Evolutionary conservation across 2,888 invertebrate genomes (phyloP).

Genomic region (Ceraclea dissimilis): DNA sequence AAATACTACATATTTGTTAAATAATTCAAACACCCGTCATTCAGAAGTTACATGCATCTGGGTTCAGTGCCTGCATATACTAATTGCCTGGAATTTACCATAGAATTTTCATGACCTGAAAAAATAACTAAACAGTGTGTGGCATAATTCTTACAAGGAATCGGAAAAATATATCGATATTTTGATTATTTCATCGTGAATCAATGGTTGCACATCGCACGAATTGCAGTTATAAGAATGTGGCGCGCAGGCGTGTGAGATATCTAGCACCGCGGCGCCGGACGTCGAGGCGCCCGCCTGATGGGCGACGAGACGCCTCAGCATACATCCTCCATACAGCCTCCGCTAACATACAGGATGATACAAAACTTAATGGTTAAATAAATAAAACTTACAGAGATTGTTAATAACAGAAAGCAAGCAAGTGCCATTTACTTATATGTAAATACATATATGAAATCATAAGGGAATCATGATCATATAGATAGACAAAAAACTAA

Average conservation of each 20-base stretch:
- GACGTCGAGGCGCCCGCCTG: slow-evolving; percentile 19
- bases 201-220: not conserved
- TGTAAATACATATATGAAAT: too few relatives aligned
- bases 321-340: not conserved
- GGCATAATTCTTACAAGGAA: too few relatives aligned
- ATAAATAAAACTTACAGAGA: not conserved
- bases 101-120: too few relatives aligned
- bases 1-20: too few relatives aligned
- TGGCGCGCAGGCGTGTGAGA: slow-evolving; percentile 28
- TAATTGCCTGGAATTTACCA: too few relatives aligned
- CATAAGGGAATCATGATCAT: too few relatives aligned
- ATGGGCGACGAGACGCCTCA: slow-evolving; percentile 16
- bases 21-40: too few relatives aligned
- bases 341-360: not conserved
- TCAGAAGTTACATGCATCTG: too few relatives aligned
- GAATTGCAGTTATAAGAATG: slow-evolving; percentile 6
- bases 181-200: not conserved
- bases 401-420: not conserved
- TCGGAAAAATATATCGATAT: too few relatives aligned
- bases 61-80: too few relatives aligned
- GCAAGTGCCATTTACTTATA: not conserved
- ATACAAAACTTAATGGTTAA: slow-evolving; percentile 3
- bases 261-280: slow-evolving; percentile 21
- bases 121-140: too few relatives aligned
- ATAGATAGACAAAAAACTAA: too few relatives aligned